These are phyloP conservation scores for Phenacoccus solenopsis DNA, from an alignment of 1,140 invertebrate species.

Conservation along the genomic window DNA sequence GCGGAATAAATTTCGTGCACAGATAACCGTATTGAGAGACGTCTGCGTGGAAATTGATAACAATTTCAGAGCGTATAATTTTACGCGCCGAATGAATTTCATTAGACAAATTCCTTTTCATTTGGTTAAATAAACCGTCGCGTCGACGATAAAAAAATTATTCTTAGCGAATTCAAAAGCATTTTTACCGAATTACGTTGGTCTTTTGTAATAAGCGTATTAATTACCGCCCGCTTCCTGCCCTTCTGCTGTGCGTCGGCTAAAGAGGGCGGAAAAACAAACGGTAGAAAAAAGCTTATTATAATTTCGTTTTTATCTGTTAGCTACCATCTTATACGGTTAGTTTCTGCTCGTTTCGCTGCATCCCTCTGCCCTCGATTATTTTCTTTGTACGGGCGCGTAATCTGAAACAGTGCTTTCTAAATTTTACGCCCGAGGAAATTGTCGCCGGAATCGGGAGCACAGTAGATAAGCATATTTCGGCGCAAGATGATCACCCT, in stretches of 20 bases:
- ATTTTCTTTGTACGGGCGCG: no score
- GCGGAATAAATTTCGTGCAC: no score
- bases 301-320: not conserved
- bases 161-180: not conserved
- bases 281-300: not conserved
- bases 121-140: not conserved
- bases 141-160: not conserved
- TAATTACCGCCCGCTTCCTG: not conserved
- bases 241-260: not conserved
- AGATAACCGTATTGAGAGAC: no score
- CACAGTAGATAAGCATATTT: not conserved
- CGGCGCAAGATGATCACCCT: not conserved
- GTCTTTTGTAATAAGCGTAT: not conserved
- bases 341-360: no score
- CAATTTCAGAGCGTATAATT: not conserved
- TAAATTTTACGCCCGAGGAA: not conserved
- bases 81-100: not conserved
- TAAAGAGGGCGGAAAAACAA: not conserved
- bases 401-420: not conserved
- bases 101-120: not conserved
- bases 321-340: not conserved
- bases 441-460: not conserved
- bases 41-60: not conserved
- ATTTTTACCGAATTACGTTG: not conserved
- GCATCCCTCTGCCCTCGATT: no score